Base-by-base conservation (phyloP, 2,888 invertebrate species). In the Anthophora plumipes region DNA sequence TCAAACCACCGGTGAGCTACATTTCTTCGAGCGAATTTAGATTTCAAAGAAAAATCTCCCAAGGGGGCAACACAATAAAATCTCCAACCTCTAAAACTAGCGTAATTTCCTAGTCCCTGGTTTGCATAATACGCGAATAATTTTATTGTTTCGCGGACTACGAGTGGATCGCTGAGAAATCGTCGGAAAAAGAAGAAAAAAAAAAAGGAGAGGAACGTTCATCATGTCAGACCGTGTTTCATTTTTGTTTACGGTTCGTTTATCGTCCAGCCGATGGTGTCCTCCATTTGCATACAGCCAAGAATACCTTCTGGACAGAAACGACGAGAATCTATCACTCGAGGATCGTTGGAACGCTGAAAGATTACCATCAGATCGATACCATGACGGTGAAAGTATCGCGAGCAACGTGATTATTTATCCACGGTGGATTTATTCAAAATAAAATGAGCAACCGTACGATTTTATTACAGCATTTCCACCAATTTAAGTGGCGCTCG, bases 81-180 rank as follows among this genome's bases (percentile, higher is more conserved):
- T 76, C 76, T 61, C 61, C 63, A 57, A 41, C 43, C 50, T 46
- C 46, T 25, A 39, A 46, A 46, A 39, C 31, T 39, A 25, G 22
- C 17, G 50, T 50, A 69, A 78, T 77, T 48, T 39, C 41, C 41
- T 0, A 12, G 12, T 17, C 9, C 9, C 50, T 61, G 50, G 39
- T 60, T 77, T 52, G 78, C 78, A 77, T 77, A 77, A 77, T 75
- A 75, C 50, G 61, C 55, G 41, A 48, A 31, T 77, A 68, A 77
- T 79, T 77, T 69, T 43, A 79, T 79, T 79, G 79, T 79, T 48
- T 31, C 78, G 50, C n/a, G 25, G 37, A 22, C 17, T 22, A 20
- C 46, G 37, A 46, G 46, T 25, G 22, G n/a, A 41, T 59, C 7
- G 68, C 9, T 48, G n/a, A 22, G 9, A 31, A 55, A 41, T 59